A percentile compares a stretch with the other conserved stretches of the same genome.
Evolutionary conservation across 1,140 invertebrate species (phyloP).

Genomic region (Drosophila funebris): DNA sequence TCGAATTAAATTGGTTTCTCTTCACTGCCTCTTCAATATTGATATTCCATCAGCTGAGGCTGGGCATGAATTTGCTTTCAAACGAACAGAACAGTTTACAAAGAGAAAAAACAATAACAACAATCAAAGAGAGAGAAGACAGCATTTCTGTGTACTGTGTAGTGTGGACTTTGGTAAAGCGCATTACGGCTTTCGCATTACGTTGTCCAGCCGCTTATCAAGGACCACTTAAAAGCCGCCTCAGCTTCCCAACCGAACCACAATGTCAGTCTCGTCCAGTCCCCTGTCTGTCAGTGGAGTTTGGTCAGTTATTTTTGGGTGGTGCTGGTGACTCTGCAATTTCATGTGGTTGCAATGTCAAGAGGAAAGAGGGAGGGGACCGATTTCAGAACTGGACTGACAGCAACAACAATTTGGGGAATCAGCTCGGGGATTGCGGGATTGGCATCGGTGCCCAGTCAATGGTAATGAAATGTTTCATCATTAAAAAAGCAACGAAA

Average conservation of each 20-base stretch:
- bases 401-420: conserved; percentile 44
- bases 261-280: neutral
- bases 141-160: conserved; percentile 23
- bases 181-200: conserved; percentile 62
- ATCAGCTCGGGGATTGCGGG: neutral
- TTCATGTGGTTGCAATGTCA: conserved; percentile 1
- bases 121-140: conserved; percentile 2
- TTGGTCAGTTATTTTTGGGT: conserved; percentile 34
- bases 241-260: conserved; percentile 19
- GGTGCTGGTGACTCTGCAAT: conserved; percentile 28
- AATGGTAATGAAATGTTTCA: conserved; percentile 56
- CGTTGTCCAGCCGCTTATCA: conserved; percentile 71
- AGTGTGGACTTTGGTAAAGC: conserved; percentile 54
- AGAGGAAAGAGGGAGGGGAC: neutral
- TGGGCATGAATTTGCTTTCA: conserved; percentile 45
- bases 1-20: conserved; percentile 63
- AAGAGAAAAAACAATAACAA: conserved; percentile 8
- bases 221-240: conserved; percentile 70
- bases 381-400: conserved; percentile 68
- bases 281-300: neutral
- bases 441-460: conserved; percentile 3
- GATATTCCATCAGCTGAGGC: conserved; percentile 57
- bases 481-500: conserved; percentile 50
- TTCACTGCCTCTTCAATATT: conserved; percentile 56
- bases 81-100: conserved; percentile 3